A percentile compares a stretch with the other conserved stretches of the same genome.
These are phyloP conservation scores for Troides aeacus DNA, from an alignment of 2,888 invertebrate genomes.

Conservation along the genomic window DNA sequence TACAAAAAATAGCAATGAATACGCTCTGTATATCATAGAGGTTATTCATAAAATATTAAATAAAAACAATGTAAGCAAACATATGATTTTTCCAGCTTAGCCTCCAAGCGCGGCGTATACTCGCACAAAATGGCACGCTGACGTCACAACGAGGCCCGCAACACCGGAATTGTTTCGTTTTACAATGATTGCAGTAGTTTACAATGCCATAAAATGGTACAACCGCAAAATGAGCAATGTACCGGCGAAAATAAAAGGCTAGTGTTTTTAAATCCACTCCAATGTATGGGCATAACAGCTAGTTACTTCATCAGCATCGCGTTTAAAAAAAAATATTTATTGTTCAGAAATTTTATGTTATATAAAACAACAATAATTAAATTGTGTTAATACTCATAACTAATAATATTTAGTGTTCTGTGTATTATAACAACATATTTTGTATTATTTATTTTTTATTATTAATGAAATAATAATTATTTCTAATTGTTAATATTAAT, in stretches of 20 bases:
- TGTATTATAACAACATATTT: neutral
- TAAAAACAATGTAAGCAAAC: conserved; percentile 20
- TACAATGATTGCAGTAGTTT: conserved; percentile 54
- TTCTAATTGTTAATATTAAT: neutral
- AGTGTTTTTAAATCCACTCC: conserved; percentile 16
- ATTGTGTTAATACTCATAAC: too few relatives aligned
- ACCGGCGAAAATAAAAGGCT: conserved; percentile 30
- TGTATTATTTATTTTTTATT: neutral
- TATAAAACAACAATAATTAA: too few relatives aligned
- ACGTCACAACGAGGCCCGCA: conserved; percentile 39
- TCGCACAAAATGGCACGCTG: conserved; percentile 36
- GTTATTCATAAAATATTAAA: conserved; percentile 4
- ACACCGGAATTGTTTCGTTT: conserved; percentile 48
- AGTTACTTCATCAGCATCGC: too few relatives aligned
- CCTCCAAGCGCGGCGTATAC: conserved; percentile 26
- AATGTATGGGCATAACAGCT: neutral
- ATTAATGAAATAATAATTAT: too few relatives aligned
- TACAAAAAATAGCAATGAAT: neutral
- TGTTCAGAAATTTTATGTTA: too few relatives aligned
- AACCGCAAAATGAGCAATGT: conserved; percentile 43
- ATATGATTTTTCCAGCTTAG: conserved; percentile 24
- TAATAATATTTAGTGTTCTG: too few relatives aligned
- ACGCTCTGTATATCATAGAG: neutral
- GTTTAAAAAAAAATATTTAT: neutral
- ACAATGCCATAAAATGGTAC: conserved; percentile 51